Conservation (phyloP, 2,113 vertebrate species). For the Festucalex cinctus region DNA sequence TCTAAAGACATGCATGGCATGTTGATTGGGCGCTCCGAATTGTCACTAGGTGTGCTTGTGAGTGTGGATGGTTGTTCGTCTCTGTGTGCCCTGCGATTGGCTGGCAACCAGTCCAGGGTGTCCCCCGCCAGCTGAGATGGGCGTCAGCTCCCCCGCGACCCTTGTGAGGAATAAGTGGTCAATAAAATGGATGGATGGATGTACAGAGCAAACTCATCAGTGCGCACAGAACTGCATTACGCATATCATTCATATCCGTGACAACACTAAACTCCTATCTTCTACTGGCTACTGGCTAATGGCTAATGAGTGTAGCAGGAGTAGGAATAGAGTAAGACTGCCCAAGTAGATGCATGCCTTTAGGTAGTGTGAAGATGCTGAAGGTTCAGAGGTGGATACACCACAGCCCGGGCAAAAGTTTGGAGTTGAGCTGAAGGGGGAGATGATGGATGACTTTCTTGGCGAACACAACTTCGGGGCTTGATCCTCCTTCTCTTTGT, state of each 20-base stretch:
- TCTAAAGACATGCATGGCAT: too few species aligned
- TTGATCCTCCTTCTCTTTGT: conserved; percentile 11
- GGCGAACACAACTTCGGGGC: conserved; percentile 4
- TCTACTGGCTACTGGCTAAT: not conserved
- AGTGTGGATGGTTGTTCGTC: too few species aligned
- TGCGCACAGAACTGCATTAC: too few species aligned
- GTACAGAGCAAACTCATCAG: too few species aligned
- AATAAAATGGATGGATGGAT: too few species aligned
- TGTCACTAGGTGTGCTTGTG: too few species aligned
- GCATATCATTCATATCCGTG: not conserved
- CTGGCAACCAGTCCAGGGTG: too few species aligned
- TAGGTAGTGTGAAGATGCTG: not conserved
- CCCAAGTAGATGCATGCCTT: not conserved
- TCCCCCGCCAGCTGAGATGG: too few species aligned
- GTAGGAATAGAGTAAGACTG: not conserved
- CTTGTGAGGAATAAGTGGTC: too few species aligned
- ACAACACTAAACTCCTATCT: not conserved
- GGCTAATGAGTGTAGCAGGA: not conserved
- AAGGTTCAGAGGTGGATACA: not conserved
- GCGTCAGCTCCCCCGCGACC: too few species aligned
- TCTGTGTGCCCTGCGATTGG: too few species aligned
- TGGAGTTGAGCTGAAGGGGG: not conserved
- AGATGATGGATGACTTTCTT: conserved; percentile 2
- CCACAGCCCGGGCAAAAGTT: not conserved
- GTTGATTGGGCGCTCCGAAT: too few species aligned